phyloP scores from a whole-genome alignment of 2,888 invertebrate species.

The Phoenoteleia sp. region DNA sequence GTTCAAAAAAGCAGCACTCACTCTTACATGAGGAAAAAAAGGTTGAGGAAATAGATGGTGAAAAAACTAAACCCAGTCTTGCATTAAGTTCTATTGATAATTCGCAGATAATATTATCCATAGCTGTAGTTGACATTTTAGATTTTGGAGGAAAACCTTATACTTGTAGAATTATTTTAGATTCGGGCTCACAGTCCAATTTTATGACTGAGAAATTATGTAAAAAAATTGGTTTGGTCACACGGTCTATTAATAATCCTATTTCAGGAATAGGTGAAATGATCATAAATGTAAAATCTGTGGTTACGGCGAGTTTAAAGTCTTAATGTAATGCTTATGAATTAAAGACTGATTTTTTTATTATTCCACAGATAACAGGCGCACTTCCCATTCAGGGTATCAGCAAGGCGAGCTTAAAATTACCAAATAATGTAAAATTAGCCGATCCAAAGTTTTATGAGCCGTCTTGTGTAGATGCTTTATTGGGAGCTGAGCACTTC shows the following conservation, averaged over 20 bases:
- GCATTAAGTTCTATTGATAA: neutral
- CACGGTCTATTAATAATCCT: neutral
- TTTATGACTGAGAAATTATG: conserved; percentile 5
- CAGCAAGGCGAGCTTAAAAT: conserved; percentile 60
- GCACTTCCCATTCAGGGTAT: conserved; percentile 37
- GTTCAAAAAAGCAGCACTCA: neutral
- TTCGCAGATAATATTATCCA: conserved; percentile 4
- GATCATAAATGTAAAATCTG: neutral
- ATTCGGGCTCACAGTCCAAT: neutral
- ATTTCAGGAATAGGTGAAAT: neutral
- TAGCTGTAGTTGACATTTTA: neutral
- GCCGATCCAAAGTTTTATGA: conserved; percentile 7
- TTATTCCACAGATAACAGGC: neutral
- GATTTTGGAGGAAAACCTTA: neutral
- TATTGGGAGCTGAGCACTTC: conserved; percentile 3
- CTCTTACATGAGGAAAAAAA: neutral
- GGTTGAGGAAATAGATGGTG: neutral
- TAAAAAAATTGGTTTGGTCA: neutral
- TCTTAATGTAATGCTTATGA: neutral
- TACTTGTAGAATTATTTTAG: neutral
- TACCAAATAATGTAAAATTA: neutral
- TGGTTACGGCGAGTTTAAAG: neutral
- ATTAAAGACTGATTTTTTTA: neutral
- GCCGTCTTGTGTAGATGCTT: neutral
- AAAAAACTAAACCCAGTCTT: neutral